Evolutionary conservation across 2,113 vertebrate genomes (phyloP), one percentile per base, ranked within the genome.

Genomic region (Micronycteris hirsuta): DNA sequence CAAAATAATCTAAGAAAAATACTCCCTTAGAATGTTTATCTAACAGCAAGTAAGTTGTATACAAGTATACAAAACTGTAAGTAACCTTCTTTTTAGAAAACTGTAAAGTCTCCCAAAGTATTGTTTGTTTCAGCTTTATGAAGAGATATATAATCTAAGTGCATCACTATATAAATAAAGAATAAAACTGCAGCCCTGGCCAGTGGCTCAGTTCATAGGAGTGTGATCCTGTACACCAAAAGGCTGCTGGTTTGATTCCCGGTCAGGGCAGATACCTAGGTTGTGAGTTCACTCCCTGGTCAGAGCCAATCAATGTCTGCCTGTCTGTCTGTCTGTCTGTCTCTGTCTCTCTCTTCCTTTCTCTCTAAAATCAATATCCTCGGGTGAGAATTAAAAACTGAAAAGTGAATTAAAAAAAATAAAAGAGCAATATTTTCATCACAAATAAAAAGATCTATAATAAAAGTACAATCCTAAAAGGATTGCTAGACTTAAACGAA

Each of bases 1-100:
- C 76, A 93, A 93, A 83, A 47, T 86, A 73, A 95, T 73, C 85
- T 87, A 52, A 94, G 58, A 85, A 71, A 90, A 86, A 56, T 94
- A 63, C 45, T 78, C 78, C 56, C 81, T 93, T 85, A 68, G 73
- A 95, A 83, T 78, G 47, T 94, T 96, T 90, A 70, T 87, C 43
- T 80, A 95, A 92, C 70, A 67, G 36, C 65, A 90, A 80, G 65
- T 74, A 67, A 84, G 13, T 85, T 45, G 16, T 43, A 76, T 68
- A 28, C 89, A 73, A 45, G 71, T 96, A 94, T 91, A 90, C 15
- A 88, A 93, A 95, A 73, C 83, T 43, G 93, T 84, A 93, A 91
- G 77, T 76, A 91, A 94, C 71, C 28, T 73, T 41, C 13, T 56
- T 77, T 87, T 76, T 49, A 65, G 26, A 89, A 91, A 87, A 11